Evolutionary conservation across 2,113 vertebrate species (phyloP).

Genomic region (Psophia crepitans): DNA sequence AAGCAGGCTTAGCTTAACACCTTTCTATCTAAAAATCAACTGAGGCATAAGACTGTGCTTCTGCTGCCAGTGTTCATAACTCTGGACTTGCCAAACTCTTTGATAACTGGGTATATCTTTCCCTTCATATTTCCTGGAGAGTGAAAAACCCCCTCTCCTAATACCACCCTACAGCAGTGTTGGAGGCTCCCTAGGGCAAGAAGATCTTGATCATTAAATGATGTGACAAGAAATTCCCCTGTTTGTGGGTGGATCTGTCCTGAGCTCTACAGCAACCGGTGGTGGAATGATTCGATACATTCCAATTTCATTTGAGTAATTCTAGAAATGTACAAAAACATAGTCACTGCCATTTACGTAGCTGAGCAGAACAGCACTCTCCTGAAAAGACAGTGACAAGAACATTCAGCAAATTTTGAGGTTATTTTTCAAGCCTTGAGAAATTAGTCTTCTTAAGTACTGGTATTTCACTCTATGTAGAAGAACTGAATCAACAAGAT

Average conservation of each 20-base stretch:
- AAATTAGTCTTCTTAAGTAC: not conserved
- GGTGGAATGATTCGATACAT: not conserved
- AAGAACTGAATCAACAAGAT: not conserved
- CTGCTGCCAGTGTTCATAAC: not conserved
- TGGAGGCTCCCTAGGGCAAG: not conserved
- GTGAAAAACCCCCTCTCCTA: not conserved
- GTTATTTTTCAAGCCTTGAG: not conserved
- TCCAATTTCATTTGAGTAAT: not conserved
- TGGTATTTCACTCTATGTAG: not conserved
- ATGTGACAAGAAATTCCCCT: not conserved
- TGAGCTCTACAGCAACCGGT: not conserved
- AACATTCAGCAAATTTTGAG: not conserved
- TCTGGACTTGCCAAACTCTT: not conserved
- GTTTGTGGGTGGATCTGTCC: rapidly evolving
- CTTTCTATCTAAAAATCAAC: conserved; percentile 46
- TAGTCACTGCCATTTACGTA: not conserved
- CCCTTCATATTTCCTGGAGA: not conserved
- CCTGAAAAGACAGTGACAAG: not conserved
- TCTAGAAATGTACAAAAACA: not conserved
- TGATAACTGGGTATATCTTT: not conserved
- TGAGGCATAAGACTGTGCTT: not conserved
- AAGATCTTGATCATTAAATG: not conserved
- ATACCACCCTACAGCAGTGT: not conserved
- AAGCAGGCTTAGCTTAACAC: conserved; percentile 5
- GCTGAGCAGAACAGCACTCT: not conserved